Evolutionary conservation across 2,113 vertebrate genomes (phyloP).

Genomic region (Raja brachyura): DNA sequence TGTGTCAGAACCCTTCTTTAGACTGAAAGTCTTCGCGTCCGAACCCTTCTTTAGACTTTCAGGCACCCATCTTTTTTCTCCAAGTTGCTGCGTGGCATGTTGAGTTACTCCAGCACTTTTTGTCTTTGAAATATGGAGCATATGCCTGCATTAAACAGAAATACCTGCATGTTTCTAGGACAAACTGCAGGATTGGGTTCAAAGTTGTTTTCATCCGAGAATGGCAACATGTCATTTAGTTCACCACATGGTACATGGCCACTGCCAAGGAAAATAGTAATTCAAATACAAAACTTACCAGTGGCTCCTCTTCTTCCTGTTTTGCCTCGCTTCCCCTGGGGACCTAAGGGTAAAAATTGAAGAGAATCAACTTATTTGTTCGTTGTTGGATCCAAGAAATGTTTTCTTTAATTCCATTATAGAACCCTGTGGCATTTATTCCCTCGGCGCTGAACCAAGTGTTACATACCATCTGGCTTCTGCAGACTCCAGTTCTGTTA

Average conservation of each 20-base stretch:
- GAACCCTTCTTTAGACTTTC: too few relatives aligned
- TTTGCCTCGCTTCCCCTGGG: constrained; percentile 83
- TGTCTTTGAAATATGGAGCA: not conserved
- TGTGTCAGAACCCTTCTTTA: too few relatives aligned
- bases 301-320: constrained; percentile 80
- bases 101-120: too few relatives aligned
- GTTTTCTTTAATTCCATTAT: not conserved
- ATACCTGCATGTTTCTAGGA: not conserved
- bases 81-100: too few relatives aligned
- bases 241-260: not conserved
- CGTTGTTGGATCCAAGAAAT: not conserved
- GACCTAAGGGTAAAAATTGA: constrained; percentile 57
- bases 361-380: not conserved
- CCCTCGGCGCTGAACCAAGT: not conserved
- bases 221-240: too few relatives aligned
- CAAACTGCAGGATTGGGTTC: not conserved
- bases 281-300: constrained; percentile 58
- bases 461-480: not conserved
- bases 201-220: not conserved
- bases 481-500: not conserved
- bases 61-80: too few relatives aligned
- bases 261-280: not conserved
- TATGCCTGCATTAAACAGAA: not conserved
- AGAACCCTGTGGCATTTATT: not conserved
- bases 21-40: too few relatives aligned